Percentiles rank a stretch among this genome's conserved stretches.
Evolutionary conservation across 2,888 invertebrate species (phyloP).

Genomic region (Pedicia rivosa): DNA sequence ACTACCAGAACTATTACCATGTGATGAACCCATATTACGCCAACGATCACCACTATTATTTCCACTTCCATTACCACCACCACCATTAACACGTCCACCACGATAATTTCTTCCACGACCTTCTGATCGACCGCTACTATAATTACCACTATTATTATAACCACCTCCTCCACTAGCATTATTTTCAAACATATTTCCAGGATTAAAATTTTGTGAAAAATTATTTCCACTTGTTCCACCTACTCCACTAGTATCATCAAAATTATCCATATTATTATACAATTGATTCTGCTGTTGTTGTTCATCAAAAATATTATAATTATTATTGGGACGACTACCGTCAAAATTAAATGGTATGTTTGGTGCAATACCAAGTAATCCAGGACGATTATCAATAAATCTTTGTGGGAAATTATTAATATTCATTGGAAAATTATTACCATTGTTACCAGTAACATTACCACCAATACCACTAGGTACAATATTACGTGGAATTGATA

Average conservation of each 20-base stretch:
- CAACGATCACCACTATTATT: slow-evolving; percentile 1
- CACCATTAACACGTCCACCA: slow-evolving; percentile 12
- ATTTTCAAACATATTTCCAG: slow-evolving; percentile 22
- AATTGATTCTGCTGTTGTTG: slow-evolving; percentile 2
- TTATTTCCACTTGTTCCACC: slow-evolving; percentile 18
- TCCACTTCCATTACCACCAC: background rate
- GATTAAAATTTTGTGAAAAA: no score
- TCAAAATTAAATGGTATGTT: slow-evolving; percentile 34
- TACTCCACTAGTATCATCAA: slow-evolving; percentile 8
- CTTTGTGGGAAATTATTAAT: slow-evolving; percentile 22
- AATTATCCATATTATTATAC: slow-evolving; percentile 10
- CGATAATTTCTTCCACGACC: slow-evolving; percentile 8
- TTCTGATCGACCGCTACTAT: slow-evolving; percentile 9
- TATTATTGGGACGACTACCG: slow-evolving; percentile 1
- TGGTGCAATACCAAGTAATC: slow-evolving; percentile 40
- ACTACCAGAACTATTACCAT: no score
- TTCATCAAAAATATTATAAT: slow-evolving; percentile 18
- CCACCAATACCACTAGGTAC: background rate
- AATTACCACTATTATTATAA: slow-evolving; percentile 11
- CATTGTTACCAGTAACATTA: background rate
- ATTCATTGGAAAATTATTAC: slow-evolving; percentile 11
- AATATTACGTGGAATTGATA: background rate
- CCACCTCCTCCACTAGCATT: background rate
- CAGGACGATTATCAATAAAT: slow-evolving; percentile 33
- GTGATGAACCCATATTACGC: slow-evolving; percentile 1